Evolutionary conservation across 2,113 vertebrate species (phyloP).

Genomic region (Tachysurus fulvidraco): DNA sequence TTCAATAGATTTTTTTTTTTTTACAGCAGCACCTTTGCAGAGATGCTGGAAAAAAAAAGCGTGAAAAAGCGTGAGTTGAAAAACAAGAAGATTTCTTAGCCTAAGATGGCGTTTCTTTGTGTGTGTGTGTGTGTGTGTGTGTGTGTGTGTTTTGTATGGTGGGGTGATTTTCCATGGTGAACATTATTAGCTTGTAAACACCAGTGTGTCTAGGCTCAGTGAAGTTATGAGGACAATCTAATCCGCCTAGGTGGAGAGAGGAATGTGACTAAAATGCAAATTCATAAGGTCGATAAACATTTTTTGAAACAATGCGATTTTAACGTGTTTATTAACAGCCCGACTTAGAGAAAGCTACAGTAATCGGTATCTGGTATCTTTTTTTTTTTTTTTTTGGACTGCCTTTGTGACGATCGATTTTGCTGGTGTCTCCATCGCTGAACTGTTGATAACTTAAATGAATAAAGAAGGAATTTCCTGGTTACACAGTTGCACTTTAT

Average conservation of each 20-base stretch:
- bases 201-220: conserved; percentile 37
- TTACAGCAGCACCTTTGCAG: conserved; percentile 30
- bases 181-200: conserved; percentile 57
- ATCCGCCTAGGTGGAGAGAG: conserved; percentile 22
- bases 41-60: no score
- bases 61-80: conserved; percentile 49
- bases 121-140: conserved; percentile 29
- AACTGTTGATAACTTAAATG: no score
- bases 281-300: neutral
- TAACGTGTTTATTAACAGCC: neutral
- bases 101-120: conserved; percentile 37
- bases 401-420: no score
- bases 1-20: conserved; percentile 8
- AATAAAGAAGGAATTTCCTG: no score
- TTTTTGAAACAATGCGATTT: neutral
- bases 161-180: conserved; percentile 54
- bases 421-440: no score
- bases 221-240: conserved; percentile 28
- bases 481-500: no score
- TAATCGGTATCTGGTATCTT: neutral
- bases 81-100: conserved; percentile 38
- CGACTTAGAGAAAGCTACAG: neutral
- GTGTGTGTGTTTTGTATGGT: conserved; percentile 19
- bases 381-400: no score
- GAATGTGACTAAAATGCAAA: conserved; percentile 19